Evolutionary conservation across 2,797 vertebrate species (phyloP), one percentile per base, ranked within the genome.

Genomic region (Falco peregrinus): DNA sequence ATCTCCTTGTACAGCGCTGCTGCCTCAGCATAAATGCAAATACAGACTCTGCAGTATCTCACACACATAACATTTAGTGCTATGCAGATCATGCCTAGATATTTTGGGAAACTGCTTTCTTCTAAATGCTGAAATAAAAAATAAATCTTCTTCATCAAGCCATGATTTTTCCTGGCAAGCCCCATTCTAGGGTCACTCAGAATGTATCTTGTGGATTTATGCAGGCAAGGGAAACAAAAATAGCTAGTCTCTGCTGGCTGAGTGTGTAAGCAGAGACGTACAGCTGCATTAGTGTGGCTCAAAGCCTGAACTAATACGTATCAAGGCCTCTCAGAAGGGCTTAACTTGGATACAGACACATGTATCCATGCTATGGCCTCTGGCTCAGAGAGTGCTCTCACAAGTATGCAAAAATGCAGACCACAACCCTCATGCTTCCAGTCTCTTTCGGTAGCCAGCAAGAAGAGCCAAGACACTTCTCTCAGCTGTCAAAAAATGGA

Each of bases 21-120:
- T 69, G 54, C 56, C 88, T 94, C 93, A 95, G 94, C 91, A 91
- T 9, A 95, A 94, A 95, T 81, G 95, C 94, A 95, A 90, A 97
- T 74, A 74, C 20, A 91, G 61, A 21, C 87, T 90, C 90, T 93
- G 92, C 95, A 87, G 95, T 70, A 63, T 51, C 71, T 83, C 91
- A 85, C 39, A 45, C 41, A 75, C 33, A 14, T 24, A 87, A 33
- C 51, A 35, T 56, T 71, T 75, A 75, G 50, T 68, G 84, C 82
- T 78, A 82, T 71, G 75, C 79, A 89, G 71, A 68, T 61, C 61
- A 54, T 33, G 50, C 47, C 56, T 91, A 11, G 22, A 39, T 47
- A 60, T 64, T 89, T 83, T 70, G 29, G 41, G 60, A 83, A 89
- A 26, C 31, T 76, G 43, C 19, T 57, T 83, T 67, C 64, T 83